Percentiles rank a stretch among this genome's conserved stretches.
Evolutionary conservation across 1,140 invertebrate genomes (phyloP).

Genomic region (Oppia nitens): DNA sequence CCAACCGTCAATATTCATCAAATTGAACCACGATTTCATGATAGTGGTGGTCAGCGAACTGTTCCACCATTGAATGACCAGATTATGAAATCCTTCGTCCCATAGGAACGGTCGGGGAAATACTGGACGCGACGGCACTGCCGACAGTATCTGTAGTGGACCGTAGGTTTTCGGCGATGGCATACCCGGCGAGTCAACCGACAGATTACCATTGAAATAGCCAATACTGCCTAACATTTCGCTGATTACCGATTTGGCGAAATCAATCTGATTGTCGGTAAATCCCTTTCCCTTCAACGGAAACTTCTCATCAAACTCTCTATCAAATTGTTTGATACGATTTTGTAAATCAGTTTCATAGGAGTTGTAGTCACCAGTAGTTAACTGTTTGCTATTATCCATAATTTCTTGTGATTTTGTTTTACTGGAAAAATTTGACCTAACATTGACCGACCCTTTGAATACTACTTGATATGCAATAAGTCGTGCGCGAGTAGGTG

Average conservation of each 20-base stretch:
- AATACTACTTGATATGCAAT: constrained; percentile 54
- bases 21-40: constrained; percentile 86
- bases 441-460: no score
- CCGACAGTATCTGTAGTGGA: constrained; percentile 74
- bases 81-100: constrained; percentile 98
- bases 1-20: constrained; percentile 96
- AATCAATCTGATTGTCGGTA: constrained; percentile 33
- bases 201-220: constrained; percentile 84
- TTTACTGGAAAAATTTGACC: no score
- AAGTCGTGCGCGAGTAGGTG: no score
- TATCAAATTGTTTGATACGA: constrained; percentile 5
- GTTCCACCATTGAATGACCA: constrained; percentile 81
- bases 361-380: constrained; percentile 29
- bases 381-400: constrained; percentile 32
- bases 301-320: constrained; percentile 14
- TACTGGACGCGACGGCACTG: constrained; percentile 88
- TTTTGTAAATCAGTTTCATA: constrained; percentile 11
- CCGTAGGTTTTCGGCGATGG: constrained; percentile 65
- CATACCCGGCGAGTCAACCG: constrained; percentile 64
- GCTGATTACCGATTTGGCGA: constrained; percentile 74
- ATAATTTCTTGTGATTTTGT: no score
- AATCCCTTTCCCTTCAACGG: neutral
- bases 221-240: constrained; percentile 92
- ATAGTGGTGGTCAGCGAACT: constrained; percentile 73
- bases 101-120: constrained; percentile 96